Percentiles rank a stretch among this genome's conserved stretches.
Conservation (phyloP, 2,888 invertebrate species). For the Thumatha senex region DNA sequence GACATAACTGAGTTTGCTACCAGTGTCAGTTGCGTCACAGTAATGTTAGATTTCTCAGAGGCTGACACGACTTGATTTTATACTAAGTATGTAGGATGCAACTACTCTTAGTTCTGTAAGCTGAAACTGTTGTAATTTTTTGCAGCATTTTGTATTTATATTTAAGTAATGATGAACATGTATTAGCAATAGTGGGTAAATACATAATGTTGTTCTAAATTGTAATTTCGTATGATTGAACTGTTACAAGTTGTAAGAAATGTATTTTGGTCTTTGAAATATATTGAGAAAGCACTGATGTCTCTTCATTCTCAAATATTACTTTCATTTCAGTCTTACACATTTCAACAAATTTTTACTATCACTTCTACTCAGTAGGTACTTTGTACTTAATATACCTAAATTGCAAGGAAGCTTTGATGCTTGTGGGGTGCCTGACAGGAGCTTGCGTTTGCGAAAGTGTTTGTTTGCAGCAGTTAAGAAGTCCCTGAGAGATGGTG, state of each 20-base stretch:
- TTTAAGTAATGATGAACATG: slow-evolving; percentile 60
- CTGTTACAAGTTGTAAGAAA: slow-evolving; percentile 79
- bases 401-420: no score
- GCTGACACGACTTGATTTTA: slow-evolving; percentile 55
- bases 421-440: no score
- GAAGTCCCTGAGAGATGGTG: no score
- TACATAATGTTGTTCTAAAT: slow-evolving; percentile 63
- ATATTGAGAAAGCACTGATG: slow-evolving; percentile 66
- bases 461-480: no score
- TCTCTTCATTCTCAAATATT: slow-evolving; percentile 39
- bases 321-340: background rate
- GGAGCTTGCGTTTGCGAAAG: no score
- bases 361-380: no score
- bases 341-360: no score
- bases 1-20: slow-evolving; percentile 50
- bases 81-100: slow-evolving; percentile 23
- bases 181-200: slow-evolving; percentile 45
- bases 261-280: slow-evolving; percentile 82
- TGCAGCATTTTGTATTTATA: slow-evolving; percentile 71
- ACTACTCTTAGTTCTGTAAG: slow-evolving; percentile 41
- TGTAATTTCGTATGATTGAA: slow-evolving; percentile 78
- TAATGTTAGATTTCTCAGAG: slow-evolving; percentile 23
- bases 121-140: slow-evolving; percentile 69
- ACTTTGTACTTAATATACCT: no score
- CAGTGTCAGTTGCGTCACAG: slow-evolving; percentile 28